phyloP scores from a whole-genome alignment of 92 coral and sea anemone species.

The Phenganax marumi region DNA sequence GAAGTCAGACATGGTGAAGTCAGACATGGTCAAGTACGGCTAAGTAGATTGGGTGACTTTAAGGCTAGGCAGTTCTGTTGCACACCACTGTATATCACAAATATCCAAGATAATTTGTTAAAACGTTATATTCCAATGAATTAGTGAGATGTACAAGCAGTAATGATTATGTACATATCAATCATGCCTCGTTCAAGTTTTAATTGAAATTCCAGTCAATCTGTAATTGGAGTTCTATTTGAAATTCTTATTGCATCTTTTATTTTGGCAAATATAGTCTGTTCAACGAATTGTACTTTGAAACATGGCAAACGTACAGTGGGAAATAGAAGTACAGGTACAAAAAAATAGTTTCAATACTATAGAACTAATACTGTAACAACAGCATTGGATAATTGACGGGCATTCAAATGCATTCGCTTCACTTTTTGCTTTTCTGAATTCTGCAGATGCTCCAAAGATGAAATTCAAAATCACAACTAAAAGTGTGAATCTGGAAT shows the following conservation, averaged over 20 bases:
- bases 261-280: not conserved
- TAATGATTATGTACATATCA: no score
- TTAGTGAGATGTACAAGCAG: no score
- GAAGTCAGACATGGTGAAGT: no score
- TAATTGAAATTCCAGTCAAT: no score
- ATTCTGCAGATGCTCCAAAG: slow-evolving; percentile 1
- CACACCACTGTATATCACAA: no score
- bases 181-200: no score
- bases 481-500: not conserved
- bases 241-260: not conserved
- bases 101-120: no score
- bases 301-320: not conserved
- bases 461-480: not conserved
- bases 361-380: not conserved
- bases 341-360: not conserved
- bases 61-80: no score
- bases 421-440: not conserved
- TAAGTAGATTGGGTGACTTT: no score
- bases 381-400: not conserved
- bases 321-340: not conserved
- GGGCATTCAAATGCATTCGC: no score
- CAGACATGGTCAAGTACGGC: no score
- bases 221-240: not conserved
- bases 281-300: slow-evolving; percentile 5
- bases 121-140: no score